Percentiles rank a stretch among this genome's conserved stretches.
Evolutionary conservation across 2,113 vertebrate species (phyloP).

Genomic region (Antechinus flavipes): DNA sequence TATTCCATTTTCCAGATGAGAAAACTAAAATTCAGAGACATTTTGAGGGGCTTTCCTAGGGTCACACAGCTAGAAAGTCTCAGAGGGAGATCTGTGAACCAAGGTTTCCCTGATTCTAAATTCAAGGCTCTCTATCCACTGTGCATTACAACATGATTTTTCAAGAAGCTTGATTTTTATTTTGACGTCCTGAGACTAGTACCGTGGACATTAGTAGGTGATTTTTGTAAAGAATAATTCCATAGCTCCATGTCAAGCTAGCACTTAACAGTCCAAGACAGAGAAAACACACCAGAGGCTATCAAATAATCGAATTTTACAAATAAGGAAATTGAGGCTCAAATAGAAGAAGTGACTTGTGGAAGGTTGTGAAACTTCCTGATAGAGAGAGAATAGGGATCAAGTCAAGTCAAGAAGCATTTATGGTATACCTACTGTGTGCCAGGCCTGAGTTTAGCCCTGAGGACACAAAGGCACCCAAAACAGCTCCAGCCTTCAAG

Average conservation of each 20-base stretch:
- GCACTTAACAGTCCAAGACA: background rate
- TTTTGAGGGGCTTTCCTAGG: background rate
- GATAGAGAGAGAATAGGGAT: background rate
- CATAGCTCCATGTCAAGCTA: background rate
- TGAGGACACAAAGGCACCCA: background rate
- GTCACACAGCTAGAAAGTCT: background rate
- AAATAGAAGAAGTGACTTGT: background rate
- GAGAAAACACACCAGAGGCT: background rate
- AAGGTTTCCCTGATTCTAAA: background rate
- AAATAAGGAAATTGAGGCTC: background rate
- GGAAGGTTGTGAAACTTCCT: background rate
- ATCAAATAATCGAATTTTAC: background rate
- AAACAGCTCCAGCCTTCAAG: background rate
- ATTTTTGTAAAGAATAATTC: background rate
- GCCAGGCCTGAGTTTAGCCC: background rate
- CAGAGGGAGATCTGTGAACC: background rate
- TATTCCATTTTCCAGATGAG: background rate
- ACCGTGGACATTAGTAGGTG: background rate
- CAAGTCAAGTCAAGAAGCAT: background rate
- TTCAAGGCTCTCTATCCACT: background rate
- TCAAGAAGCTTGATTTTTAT: background rate
- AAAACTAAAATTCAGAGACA: background rate
- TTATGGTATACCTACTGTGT: background rate
- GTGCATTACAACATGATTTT: background rate
- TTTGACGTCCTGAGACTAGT: background rate